Conservation (phyloP, 2,797 vertebrate species). For the Dendrocincla fuliginosa region DNA sequence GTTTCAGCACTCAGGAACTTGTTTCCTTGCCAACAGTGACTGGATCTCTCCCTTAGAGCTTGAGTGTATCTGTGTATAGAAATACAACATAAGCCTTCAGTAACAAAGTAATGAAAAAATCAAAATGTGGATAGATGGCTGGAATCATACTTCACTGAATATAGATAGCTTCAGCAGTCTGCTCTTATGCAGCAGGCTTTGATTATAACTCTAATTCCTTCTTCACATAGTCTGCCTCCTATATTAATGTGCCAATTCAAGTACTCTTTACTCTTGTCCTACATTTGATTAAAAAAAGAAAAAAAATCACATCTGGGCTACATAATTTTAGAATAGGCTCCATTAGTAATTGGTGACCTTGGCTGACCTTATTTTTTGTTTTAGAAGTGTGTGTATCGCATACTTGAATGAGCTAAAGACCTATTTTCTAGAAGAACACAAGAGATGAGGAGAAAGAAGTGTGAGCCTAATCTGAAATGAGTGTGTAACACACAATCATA, state of each 20-base stretch:
- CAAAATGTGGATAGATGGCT: neutral
- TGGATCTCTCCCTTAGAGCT: neutral
- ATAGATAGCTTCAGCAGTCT: neutral
- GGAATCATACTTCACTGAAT: neutral
- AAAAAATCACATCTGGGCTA: conserved; percentile 24
- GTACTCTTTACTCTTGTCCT: conserved; percentile 58
- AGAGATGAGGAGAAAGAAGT: neutral
- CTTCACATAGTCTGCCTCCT: neutral
- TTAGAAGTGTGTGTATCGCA: neutral
- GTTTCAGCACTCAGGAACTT: neutral
- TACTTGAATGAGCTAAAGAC: conserved; percentile 3
- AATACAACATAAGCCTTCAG: neutral
- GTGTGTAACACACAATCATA: neutral
- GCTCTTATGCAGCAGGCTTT: neutral
- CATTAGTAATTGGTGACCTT: conserved; percentile 16
- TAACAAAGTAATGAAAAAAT: neutral
- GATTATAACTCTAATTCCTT: conserved; percentile 22
- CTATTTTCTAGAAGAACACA: conserved; percentile 14
- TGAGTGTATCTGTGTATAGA: neutral
- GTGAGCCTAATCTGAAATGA: neutral
- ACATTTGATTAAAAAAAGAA: conserved; percentile 45
- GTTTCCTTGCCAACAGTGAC: neutral
- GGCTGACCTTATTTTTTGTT: conserved; percentile 40
- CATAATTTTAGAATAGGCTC: conserved; percentile 53
- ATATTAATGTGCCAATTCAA: conserved; percentile 51